phyloP scores from a whole-genome alignment of 2,113 vertebrate species.

The Oostethus manadensis region DNA sequence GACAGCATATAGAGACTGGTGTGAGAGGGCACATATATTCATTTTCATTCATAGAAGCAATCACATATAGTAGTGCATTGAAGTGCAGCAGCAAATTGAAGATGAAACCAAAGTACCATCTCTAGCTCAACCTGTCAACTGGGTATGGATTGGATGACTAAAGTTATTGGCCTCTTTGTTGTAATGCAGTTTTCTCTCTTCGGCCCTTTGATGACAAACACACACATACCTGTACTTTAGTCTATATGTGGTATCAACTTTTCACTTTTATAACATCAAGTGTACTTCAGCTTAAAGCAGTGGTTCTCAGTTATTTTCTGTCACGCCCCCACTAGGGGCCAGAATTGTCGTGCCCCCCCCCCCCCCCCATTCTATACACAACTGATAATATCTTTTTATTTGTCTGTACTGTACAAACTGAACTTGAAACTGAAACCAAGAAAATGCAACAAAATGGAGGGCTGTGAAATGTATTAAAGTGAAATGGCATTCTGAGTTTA shows the following conservation, averaged over 20 bases:
- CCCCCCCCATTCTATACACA: no score
- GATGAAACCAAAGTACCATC: slow-evolving; percentile 50
- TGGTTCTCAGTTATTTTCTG: no score
- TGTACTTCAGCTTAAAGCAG: slow-evolving; percentile 8
- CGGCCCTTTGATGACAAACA: neutral
- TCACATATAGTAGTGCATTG: slow-evolving; percentile 29
- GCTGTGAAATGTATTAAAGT: no score
- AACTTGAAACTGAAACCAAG: no score
- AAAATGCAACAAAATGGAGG: no score
- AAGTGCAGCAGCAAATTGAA: slow-evolving; percentile 50
- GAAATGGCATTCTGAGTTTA: no score
- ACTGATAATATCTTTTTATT: no score
- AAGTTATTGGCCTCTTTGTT: slow-evolving; percentile 40
- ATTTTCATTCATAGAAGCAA: slow-evolving; percentile 42
- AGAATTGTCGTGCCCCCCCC: no score
- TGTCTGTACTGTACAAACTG: no score
- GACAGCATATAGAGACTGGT: slow-evolving; percentile 38
- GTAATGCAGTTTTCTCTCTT: slow-evolving; percentile 34
- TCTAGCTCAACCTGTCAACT: slow-evolving; percentile 46
- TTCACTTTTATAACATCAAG: slow-evolving; percentile 11
- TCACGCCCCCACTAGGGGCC: no score
- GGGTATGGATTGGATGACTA: slow-evolving; percentile 33
- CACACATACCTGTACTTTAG: slow-evolving; percentile 11
- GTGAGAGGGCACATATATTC: slow-evolving; percentile 37
- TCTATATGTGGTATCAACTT: slow-evolving; percentile 27